A percentile compares a stretch with the other conserved stretches of the same genome.
Evolutionary conservation across 2,797 vertebrate genomes (phyloP).

Genomic region (Hylomyscus alleni): DNA sequence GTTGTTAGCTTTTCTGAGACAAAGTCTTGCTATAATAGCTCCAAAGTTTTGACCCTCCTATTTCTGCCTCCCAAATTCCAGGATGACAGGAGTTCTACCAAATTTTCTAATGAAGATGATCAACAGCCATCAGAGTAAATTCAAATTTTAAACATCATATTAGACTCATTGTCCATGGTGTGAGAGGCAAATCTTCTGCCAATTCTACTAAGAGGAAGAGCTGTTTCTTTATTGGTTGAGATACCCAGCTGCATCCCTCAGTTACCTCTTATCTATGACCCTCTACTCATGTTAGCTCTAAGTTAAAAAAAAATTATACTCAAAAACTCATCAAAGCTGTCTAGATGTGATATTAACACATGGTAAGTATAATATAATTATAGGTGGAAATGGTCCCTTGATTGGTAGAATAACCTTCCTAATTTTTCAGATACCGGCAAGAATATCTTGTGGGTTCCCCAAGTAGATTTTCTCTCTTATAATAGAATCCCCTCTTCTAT

Average conservation of each 20-base stretch:
- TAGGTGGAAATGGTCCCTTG: constrained; percentile 37
- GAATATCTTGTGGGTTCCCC: neutral
- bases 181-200: neutral
- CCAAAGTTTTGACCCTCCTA: neutral
- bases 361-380: constrained; percentile 19
- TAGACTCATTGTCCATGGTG: neutral
- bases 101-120: constrained; percentile 18
- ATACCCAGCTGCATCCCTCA: neutral
- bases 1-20: neutral
- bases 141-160: neutral
- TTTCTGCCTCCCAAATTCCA: neutral
- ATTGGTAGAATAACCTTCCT: neutral
- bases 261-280: neutral
- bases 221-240: neutral
- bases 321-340: constrained; percentile 56
- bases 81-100: neutral
- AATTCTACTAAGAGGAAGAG: constrained; percentile 17
- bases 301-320: constrained; percentile 18
- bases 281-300: constrained; percentile 14
- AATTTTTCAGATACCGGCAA: neutral
- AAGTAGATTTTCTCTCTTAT: neutral
- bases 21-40: neutral
- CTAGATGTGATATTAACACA: constrained; percentile 3
- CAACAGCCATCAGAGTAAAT: neutral
- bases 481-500: neutral